Evolutionary conservation across 1,140 invertebrate species (phyloP).

Genomic region (Ips nitidus): DNA sequence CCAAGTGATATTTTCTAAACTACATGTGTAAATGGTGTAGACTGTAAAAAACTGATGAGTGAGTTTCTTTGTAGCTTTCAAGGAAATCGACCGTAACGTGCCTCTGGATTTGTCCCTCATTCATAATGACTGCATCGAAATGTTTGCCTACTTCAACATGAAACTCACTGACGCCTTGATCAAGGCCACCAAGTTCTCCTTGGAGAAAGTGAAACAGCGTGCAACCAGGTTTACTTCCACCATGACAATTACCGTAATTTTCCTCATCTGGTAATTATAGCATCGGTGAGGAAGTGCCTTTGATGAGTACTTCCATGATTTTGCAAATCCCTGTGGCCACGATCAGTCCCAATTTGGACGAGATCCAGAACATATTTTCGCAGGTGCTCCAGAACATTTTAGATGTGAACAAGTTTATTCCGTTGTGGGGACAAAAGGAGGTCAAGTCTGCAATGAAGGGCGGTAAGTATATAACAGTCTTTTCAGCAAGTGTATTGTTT

Average conservation of each 20-base stretch:
- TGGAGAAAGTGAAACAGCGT: constrained; percentile 65
- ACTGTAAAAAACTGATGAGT: no score
- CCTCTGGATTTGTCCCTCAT: constrained; percentile 61
- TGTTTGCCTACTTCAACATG: constrained; percentile 72
- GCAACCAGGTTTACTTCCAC: constrained; percentile 56
- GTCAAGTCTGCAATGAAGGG: constrained; percentile 27
- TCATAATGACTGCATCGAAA: constrained; percentile 72
- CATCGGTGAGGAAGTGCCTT: constrained; percentile 48
- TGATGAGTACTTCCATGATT: constrained; percentile 62
- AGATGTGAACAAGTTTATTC: constrained; percentile 64
- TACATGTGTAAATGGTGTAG: no score
- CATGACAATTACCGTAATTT: background rate
- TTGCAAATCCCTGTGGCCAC: constrained; percentile 64
- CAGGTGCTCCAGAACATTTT: constrained; percentile 66
- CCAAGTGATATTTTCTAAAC: no score
- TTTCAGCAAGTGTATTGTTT: background rate
- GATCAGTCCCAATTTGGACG: constrained; percentile 66
- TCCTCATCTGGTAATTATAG: constrained; percentile 1
- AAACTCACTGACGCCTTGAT: constrained; percentile 70
- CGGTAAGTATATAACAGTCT: constrained; percentile 9
- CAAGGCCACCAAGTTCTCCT: constrained; percentile 66
- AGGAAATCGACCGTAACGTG: constrained; percentile 60
- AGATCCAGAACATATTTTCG: constrained; percentile 70
- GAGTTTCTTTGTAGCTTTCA: constrained; percentile 55
- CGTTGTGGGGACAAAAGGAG: constrained; percentile 67